Evolutionary conservation across 2,888 invertebrate genomes (phyloP), one percentile per base, ranked within the genome.

Genomic region (Fabriciana adippe): DNA sequence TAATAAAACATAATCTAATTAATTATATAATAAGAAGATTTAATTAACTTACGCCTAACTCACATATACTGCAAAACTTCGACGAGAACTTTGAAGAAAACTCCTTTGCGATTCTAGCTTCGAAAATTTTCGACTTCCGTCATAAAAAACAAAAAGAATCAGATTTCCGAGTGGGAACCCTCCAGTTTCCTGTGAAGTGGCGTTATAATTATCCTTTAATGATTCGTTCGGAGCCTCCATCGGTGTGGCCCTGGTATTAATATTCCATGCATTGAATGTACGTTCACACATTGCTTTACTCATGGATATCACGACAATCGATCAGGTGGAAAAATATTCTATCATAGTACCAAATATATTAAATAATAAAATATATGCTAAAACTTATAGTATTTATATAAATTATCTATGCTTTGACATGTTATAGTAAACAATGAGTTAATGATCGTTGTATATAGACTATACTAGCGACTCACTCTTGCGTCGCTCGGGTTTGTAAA

Each of bases 131-230:
- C 80, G 73, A 78, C 79, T 81, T 82, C 83, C 85, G 81, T 77
- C 78, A 76, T 73, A 75, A 73, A 76, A 78, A 82, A 82, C 79
- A 80, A 83, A 87, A 87, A 87, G 86, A 88, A 89, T 90, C 88
- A 84, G 84, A 91, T 89, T 90, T 88, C 87, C 87, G 86, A 86
- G 87, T 80, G 84, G 79, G 77, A 80, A 78, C 86, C 83, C 89
- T 87, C 80, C 84, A 86, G 88, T 74, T 84, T 85, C 83, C 83
- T 81, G 85, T 83, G 81, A 83, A 90, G 89, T 88, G 88, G 86
- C 86, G 83, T 84, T 84, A 89, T 90, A 91, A 91, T 92, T 90
- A 86, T 89, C 85, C 86, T 82, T 78, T 89, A 90, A 91, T 90
- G 88, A 91, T 90, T 88, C 86, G 85, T 86, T 85, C 84, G 85